These are phyloP conservation scores for Hipposideros armiger DNA, from an alignment of 2,113 vertebrate genomes.

Conservation along the genomic window DNA sequence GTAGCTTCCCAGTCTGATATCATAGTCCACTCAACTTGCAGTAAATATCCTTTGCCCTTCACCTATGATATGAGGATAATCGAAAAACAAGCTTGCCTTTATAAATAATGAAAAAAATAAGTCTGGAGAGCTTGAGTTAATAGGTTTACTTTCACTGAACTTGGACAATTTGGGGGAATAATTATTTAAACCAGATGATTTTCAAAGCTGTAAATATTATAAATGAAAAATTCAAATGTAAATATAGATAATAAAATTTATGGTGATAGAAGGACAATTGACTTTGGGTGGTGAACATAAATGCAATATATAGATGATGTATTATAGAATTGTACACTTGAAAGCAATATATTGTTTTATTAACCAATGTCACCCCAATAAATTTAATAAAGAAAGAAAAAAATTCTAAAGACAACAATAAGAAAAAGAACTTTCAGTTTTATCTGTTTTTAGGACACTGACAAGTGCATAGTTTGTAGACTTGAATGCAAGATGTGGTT, in stretches of 20 bases:
- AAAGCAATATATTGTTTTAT: too few relatives aligned
- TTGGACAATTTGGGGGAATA: not conserved
- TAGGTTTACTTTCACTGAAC: not conserved
- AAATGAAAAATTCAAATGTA: conserved; percentile 19
- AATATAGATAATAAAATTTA: not conserved
- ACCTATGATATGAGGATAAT: not conserved
- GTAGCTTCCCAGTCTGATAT: not conserved
- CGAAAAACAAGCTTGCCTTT: not conserved
- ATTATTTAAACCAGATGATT: conserved; percentile 16
- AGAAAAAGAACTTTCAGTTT: not conserved
- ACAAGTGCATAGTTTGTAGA: not conserved
- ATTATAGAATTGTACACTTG: too few relatives aligned
- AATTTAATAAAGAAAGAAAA: too few relatives aligned
- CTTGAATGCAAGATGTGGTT: not conserved
- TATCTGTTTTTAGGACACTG: not conserved
- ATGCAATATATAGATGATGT: too few relatives aligned
- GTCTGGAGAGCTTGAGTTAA: not conserved
- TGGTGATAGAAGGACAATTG: too few relatives aligned
- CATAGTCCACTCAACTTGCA: not conserved
- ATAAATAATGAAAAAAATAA: not conserved
- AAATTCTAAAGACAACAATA: not conserved
- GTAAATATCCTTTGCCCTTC: not conserved
- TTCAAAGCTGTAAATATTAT: conserved; percentile 1
- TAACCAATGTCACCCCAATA: too few relatives aligned
- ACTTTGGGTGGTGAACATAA: too few relatives aligned